These are phyloP conservation scores for Icerya purchasi DNA, from an alignment of 2,888 invertebrate genomes.

Conservation along the genomic window DNA sequence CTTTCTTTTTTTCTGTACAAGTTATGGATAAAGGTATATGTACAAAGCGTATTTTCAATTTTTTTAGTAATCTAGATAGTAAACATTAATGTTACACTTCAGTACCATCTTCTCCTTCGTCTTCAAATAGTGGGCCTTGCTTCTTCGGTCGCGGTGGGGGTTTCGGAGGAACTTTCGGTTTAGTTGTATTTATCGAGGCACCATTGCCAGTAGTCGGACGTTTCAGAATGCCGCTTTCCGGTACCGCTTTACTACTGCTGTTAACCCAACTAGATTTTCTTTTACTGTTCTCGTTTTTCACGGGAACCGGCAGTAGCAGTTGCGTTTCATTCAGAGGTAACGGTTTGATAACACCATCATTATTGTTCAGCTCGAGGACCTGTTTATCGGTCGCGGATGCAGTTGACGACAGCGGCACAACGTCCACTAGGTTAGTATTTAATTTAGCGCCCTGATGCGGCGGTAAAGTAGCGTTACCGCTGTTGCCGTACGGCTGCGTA, in stretches of 20 bases:
- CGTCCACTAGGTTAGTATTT: constrained; percentile 13
- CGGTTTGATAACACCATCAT: constrained; percentile 5
- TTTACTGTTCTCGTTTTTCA: neutral
- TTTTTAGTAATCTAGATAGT: no score
- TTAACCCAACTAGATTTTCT: constrained; percentile 10
- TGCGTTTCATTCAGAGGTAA: constrained; percentile 2
- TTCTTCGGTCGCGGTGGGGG: constrained; percentile 62
- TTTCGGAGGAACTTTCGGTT: constrained; percentile 49
- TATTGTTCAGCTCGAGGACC: neutral
- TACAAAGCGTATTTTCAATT: no score
- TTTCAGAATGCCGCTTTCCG: constrained; percentile 8
- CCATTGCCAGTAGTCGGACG: constrained; percentile 8
- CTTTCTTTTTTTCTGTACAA: no score
- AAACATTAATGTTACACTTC: constrained; percentile 55
- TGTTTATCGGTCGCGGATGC: neutral
- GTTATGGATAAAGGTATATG: no score
- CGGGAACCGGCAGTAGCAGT: neutral
- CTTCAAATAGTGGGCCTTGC: constrained; percentile 58
- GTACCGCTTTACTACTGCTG: constrained; percentile 4
- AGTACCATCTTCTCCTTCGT: constrained; percentile 72
- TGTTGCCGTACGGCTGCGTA: neutral
- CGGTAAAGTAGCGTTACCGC: constrained; percentile 14
- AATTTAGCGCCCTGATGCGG: no score
- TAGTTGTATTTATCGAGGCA: constrained; percentile 11
- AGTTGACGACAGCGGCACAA: constrained; percentile 5